Base-by-base conservation (phyloP, 2,113 vertebrate genomes). In the Platichthys flesus region DNA sequence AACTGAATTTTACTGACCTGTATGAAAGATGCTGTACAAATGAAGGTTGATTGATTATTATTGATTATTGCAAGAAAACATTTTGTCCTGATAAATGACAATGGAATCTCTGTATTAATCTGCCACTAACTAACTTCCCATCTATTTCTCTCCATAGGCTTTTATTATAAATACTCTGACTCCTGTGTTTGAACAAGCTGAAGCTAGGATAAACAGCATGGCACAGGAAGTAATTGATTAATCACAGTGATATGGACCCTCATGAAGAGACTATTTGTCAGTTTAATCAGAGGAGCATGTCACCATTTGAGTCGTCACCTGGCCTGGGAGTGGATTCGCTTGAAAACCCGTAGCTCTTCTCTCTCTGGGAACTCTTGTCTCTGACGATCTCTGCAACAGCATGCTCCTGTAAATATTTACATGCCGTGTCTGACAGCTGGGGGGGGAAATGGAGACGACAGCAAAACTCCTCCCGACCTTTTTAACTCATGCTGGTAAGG, bases 391-490 rank as follows among this genome's bases (percentile, higher is more conserved):
- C 60, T 49, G 42, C 40, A 79, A 57, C 63, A 47, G 55, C 24
- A 8, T 9, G 9, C 8, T 28, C 51, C 13, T 67, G 70, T 85
- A 92, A 90, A 91, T 90, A 90, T 90, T 91, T 85, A 82, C 70
- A 82, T 67, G 59, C 47, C 51, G 1, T 70, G 80, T 79, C 85
- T 88, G 76, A 71, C 73, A 81, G 85, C 81, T 73, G n/a, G 65
- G 65, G 56, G 24, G 21, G 75, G 85, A 57, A 87, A 47, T 21
- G 5, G 65, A 76, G 67, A 74, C 72, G 78, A 80, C 67, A 51
- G 31, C 49, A 20, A 57, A 58, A 84, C 60, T 84, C 61, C 37
- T 23, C n/a, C 23, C 76, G 75, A 86, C 57, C 61, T 73, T 65
- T 42, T 85, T 35, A 80, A 82, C 76, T 77, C 6, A 2, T 15